These are phyloP conservation scores for Nymphalis io DNA, from an alignment of 1,140 invertebrate species.

Conservation along the genomic window DNA sequence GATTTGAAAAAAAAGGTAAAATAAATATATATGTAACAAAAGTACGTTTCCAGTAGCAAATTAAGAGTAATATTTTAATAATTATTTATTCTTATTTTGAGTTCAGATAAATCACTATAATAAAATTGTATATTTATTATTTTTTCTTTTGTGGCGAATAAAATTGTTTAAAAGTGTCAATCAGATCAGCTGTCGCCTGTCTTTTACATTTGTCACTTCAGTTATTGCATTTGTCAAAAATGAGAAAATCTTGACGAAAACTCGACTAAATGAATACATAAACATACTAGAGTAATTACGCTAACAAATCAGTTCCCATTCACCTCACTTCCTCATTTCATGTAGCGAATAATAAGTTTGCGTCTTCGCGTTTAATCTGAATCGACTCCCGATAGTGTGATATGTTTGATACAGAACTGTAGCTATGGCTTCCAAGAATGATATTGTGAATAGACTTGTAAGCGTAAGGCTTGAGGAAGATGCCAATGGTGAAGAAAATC, in stretches of 20 bases:
- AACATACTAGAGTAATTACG: constrained; percentile 21
- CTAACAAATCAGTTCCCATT: constrained; percentile 17
- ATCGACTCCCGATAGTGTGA: constrained; percentile 46
- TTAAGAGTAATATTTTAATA: too few relatives aligned
- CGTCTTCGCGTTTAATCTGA: constrained; percentile 10
- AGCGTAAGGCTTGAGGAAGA: constrained; percentile 63
- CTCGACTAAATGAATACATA: constrained; percentile 30
- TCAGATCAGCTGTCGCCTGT: constrained; percentile 1
- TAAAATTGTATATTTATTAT: too few relatives aligned
- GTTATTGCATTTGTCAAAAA: constrained; percentile 18
- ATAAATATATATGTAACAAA: too few relatives aligned
- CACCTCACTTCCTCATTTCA: constrained; percentile 14
- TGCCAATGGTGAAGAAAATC: constrained; percentile 56
- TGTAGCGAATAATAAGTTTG: constrained; percentile 7
- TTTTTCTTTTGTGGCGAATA: too few relatives aligned
- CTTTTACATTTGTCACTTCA: not conserved
- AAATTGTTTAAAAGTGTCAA: too few relatives aligned
- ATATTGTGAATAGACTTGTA: constrained; percentile 64
- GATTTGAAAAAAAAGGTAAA: too few relatives aligned
- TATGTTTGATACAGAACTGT: constrained; percentile 43
- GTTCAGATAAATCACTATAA: too few relatives aligned
- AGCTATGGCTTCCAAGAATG: constrained; percentile 73
- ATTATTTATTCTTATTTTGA: too few relatives aligned
- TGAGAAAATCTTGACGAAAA: constrained; percentile 21
- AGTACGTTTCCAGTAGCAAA: too few relatives aligned